phyloP scores from a whole-genome alignment of 2,888 invertebrate species.

The Maniola hyperantus region DNA sequence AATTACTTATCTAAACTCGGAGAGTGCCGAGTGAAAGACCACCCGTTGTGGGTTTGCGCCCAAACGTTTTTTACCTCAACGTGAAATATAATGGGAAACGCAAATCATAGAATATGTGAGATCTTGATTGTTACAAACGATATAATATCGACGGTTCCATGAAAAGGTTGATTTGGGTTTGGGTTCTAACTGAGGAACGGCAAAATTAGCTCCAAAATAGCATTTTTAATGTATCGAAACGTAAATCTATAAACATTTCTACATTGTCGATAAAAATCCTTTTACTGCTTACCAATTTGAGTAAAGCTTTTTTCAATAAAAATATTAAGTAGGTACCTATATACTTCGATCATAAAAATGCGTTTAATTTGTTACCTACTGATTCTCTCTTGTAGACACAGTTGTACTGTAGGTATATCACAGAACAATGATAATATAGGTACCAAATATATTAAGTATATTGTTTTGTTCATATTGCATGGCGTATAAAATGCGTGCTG shows the following conservation, averaged over 20 bases:
- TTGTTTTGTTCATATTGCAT: too few species aligned
- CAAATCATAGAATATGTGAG: slow-evolving; percentile 13
- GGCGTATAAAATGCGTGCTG: too few species aligned
- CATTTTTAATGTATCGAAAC: background rate
- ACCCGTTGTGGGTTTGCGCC: background rate
- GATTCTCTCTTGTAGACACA: too few species aligned
- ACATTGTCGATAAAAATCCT: background rate
- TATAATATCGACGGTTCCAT: background rate
- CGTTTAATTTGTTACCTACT: background rate
- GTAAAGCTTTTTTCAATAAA: background rate
- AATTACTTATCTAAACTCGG: slow-evolving; percentile 34
- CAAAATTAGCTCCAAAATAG: background rate
- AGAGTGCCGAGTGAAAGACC: slow-evolving; percentile 10
- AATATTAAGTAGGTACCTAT: background rate
- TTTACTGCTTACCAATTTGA: background rate
- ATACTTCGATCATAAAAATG: background rate
- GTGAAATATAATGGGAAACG: slow-evolving; percentile 12
- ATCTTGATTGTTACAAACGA: background rate
- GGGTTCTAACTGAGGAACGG: background rate
- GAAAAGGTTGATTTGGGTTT: slow-evolving; percentile 8
- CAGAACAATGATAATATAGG: too few species aligned
- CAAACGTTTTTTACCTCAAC: slow-evolving; percentile 8
- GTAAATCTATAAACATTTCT: background rate
- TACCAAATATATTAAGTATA: too few species aligned
- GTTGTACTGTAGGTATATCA: too few species aligned